These are phyloP conservation scores for Myiopsitta monachus DNA, from an alignment of 2,113 vertebrate genomes.

Conservation along the genomic window DNA sequence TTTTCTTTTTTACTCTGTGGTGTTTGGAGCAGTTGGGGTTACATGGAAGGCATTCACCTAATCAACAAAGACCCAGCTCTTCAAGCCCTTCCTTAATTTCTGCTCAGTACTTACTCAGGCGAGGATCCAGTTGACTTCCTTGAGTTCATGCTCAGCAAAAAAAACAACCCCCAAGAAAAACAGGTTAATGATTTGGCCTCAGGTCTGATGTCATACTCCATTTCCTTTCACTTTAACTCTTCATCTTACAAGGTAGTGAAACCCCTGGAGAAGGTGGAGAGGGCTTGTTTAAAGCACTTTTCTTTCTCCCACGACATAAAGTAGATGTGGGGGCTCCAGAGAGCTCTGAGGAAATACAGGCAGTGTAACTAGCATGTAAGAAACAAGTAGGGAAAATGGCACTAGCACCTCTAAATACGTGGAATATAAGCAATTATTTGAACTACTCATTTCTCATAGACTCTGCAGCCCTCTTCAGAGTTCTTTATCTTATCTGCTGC, in stretches of 20 bases:
- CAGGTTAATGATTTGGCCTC: constrained; percentile 5
- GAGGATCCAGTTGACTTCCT: constrained; percentile 28
- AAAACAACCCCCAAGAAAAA: not conserved
- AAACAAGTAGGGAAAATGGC: not conserved
- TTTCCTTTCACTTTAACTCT: constrained; percentile 43
- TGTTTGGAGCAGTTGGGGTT: not conserved
- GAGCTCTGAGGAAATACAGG: not conserved
- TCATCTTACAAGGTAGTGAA: not conserved
- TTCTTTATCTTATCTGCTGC: constrained; percentile 70
- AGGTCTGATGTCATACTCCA: not conserved
- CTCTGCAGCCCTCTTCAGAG: not conserved
- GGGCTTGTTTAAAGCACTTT: not conserved
- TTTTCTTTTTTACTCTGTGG: not conserved
- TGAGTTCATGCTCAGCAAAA: not conserved
- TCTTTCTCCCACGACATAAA: not conserved
- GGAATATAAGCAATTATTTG: not conserved
- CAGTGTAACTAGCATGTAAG: too few species aligned
- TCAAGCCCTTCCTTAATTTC: constrained; percentile 45
- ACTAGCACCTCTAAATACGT: not conserved
- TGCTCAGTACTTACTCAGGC: constrained; percentile 30
- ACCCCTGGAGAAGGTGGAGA: not conserved
- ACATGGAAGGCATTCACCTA: not conserved
- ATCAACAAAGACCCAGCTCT: constrained; percentile 23
- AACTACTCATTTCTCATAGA: not conserved
- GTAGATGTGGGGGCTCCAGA: not conserved